Conservation (phyloP, 2,888 invertebrate genomes). For the Clitarchus hookeri region DNA sequence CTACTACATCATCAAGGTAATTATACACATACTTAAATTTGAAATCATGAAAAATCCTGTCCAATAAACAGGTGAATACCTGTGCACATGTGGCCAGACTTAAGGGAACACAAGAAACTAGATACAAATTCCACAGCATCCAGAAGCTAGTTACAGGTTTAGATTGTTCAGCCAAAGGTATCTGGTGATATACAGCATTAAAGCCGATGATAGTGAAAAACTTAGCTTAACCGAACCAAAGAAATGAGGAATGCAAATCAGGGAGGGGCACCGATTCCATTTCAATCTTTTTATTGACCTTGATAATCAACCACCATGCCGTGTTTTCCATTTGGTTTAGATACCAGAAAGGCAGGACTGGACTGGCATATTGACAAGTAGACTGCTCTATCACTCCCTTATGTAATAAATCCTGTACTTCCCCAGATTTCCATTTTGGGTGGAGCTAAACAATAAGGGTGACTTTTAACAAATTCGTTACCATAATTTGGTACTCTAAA, state of each 20-base stretch:
- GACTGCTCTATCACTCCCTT: no score
- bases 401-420: no score
- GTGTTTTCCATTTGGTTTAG: no score
- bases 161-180: not conserved
- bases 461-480: no score
- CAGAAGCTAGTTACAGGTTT: not conserved
- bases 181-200: no score
- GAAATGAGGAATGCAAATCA: not conserved
- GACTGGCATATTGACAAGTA: no score
- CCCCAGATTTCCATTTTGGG: no score
- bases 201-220: not conserved
- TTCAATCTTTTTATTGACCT: not conserved
- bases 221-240: not conserved
- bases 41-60: not conserved
- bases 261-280: not conserved
- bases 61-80: not conserved
- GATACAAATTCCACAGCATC: not conserved
- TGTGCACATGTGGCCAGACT: not conserved
- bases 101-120: not conserved
- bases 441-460: no score
- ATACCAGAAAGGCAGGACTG: no score
- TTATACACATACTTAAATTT: conserved; percentile 19
- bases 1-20: not conserved
- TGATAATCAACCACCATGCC: not conserved
- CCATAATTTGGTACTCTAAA: no score